phyloP scores from a whole-genome alignment of 2,797 vertebrate genomes.

The Falco cherrug region DNA sequence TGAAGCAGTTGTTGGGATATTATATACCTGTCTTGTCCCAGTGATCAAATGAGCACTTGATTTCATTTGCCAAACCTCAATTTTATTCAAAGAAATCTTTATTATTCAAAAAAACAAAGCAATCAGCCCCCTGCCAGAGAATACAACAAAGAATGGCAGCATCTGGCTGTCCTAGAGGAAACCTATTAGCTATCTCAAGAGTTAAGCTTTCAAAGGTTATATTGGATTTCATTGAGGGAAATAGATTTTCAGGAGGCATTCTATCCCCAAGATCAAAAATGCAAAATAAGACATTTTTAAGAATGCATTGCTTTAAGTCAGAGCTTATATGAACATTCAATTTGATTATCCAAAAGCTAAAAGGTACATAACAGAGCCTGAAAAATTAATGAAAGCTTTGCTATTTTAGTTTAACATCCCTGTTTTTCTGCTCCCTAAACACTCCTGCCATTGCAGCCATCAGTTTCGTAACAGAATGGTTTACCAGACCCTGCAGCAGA shows the following conservation, averaged over 20 bases:
- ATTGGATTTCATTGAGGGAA: not conserved
- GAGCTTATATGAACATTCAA: not conserved
- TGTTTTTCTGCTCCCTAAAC: not conserved
- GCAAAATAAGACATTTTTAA: slow-evolving; percentile 28
- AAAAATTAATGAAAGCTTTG: slow-evolving; percentile 14
- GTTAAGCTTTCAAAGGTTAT: not conserved
- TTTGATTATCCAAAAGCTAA: slow-evolving; percentile 29
- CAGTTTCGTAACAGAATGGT: not conserved
- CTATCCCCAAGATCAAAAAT: slow-evolving; percentile 22
- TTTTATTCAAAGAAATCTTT: not conserved
- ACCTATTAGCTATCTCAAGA: not conserved
- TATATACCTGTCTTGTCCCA: not conserved
- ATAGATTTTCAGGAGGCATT: not conserved
- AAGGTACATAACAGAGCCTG: not conserved
- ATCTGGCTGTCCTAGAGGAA: not conserved
- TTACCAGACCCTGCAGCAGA: slow-evolving; percentile 26
- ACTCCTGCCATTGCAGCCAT: not conserved
- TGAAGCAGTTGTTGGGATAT: not conserved
- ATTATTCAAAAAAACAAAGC: not conserved
- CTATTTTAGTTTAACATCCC: not conserved
- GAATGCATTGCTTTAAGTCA: not conserved
- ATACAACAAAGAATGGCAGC: not conserved
- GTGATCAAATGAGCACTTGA: not conserved
- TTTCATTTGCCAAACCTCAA: not conserved
- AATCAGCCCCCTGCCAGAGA: not conserved